Percentiles rank a stretch among this genome's conserved stretches.
Conservation (phyloP, 2,888 invertebrate species). For the Heteropelma amictum region DNA sequence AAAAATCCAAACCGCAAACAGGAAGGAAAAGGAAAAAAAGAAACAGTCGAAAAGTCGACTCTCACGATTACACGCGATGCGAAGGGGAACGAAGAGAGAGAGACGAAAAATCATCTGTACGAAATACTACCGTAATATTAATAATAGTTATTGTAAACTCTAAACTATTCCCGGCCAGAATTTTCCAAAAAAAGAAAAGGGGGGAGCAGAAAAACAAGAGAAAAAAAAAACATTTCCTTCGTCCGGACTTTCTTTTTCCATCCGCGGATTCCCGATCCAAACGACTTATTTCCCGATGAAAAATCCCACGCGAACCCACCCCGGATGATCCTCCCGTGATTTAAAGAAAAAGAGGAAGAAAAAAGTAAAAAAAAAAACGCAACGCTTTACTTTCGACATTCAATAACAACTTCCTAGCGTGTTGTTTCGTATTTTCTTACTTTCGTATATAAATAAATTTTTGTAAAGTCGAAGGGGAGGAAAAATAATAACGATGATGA, state of each 20-base stretch:
- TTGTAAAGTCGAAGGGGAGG: slow-evolving; percentile 67
- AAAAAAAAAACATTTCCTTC: not conserved
- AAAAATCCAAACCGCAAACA: slow-evolving; percentile 60
- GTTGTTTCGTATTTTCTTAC: slow-evolving; percentile 78
- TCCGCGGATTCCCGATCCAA: no score
- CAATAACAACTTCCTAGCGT: slow-evolving; percentile 73
- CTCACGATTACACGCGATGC: slow-evolving; percentile 74
- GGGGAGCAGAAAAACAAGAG: no score
- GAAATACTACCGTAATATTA: slow-evolving; percentile 76
- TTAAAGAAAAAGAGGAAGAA: slow-evolving; percentile 69
- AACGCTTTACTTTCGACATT: slow-evolving; percentile 74
- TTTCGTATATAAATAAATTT: slow-evolving; percentile 74
- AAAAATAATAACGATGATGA: no score
- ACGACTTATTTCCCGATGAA: no score
- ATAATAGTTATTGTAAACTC: slow-evolving; percentile 76
- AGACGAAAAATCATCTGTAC: slow-evolving; percentile 74
- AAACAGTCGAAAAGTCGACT: slow-evolving; percentile 74
- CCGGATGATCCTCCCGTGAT: slow-evolving; percentile 64
- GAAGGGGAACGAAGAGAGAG: slow-evolving; percentile 53
- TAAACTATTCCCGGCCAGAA: slow-evolving; percentile 65
- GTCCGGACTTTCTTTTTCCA: slow-evolving; percentile 24
- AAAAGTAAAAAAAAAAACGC: no score
- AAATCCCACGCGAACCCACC: no score
- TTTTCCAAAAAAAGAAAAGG: no score
- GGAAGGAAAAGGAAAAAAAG: slow-evolving; percentile 58